Conservation (phyloP, 2,888 invertebrate species). For the Trachelus tabidus region DNA sequence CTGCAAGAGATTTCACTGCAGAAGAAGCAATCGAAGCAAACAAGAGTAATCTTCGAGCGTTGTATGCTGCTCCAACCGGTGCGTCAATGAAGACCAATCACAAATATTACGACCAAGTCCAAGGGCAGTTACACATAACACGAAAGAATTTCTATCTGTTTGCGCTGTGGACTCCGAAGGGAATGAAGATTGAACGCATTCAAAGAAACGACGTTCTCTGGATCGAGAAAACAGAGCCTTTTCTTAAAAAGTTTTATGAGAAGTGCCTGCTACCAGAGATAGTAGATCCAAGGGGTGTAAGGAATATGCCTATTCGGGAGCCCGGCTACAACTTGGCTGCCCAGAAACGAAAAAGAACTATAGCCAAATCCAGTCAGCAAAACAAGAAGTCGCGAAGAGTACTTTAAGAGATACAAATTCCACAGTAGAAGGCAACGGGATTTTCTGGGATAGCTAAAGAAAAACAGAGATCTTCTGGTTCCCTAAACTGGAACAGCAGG, state of each 20-base stretch:
- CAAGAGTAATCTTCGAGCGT: constrained; percentile 3
- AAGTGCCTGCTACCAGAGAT: constrained; percentile 40
- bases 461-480: too few relatives aligned
- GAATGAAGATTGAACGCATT: constrained; percentile 26
- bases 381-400: too few relatives aligned
- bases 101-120: constrained; percentile 34
- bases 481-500: too few relatives aligned
- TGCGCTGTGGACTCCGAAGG: constrained; percentile 31
- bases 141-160: constrained; percentile 34
- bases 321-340: constrained; percentile 26
- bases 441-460: too few relatives aligned
- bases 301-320: constrained; percentile 30
- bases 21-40: constrained; percentile 15
- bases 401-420: too few relatives aligned
- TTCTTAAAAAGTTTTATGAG: constrained; percentile 29
- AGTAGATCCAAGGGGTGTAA: constrained; percentile 28
- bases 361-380: too few relatives aligned
- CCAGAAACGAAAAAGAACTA: neutral
- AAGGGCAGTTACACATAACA: constrained; percentile 38
- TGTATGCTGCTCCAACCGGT: constrained; percentile 16
- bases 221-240: constrained; percentile 25
- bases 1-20: constrained; percentile 23
- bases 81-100: constrained; percentile 25
- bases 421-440: too few relatives aligned
- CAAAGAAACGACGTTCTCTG: constrained; percentile 32